Evolutionary conservation across 2,113 vertebrate species (phyloP).

Genomic region (Sardina pilchardus): DNA sequence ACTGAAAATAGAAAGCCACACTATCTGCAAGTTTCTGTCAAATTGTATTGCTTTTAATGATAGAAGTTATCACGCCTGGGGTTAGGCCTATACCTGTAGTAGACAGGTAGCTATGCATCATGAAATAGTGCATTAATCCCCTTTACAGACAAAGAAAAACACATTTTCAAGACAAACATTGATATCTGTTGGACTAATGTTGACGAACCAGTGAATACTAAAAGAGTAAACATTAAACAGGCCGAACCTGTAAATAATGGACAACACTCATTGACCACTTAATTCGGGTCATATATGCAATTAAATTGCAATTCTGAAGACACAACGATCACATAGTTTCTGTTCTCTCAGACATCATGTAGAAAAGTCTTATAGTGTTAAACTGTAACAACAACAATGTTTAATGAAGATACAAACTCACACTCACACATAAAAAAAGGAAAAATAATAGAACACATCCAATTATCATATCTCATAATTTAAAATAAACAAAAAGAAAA

Average conservation of each 20-base stretch:
- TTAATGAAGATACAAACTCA: neutral
- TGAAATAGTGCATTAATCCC: constrained; percentile 3
- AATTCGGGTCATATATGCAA: constrained; percentile 37
- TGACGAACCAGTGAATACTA: constrained; percentile 23
- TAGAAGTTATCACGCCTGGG: neutral
- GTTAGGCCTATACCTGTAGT: neutral
- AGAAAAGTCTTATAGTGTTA: neutral
- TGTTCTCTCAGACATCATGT: neutral
- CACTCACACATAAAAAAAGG: neutral
- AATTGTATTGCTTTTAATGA: constrained; percentile 9
- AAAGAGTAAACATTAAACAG: constrained; percentile 29
- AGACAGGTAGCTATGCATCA: neutral
- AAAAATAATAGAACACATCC: neutral
- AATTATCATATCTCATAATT: neutral
- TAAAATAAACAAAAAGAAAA: constrained; percentile 11
- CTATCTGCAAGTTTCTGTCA: neutral
- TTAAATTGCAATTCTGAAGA: constrained; percentile 15
- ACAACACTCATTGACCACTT: constrained; percentile 4
- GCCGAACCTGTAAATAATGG: neutral
- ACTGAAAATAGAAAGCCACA: neutral
- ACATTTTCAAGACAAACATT: neutral
- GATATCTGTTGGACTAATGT: neutral
- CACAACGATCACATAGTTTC: neutral
- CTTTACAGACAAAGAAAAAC: neutral
- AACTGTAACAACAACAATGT: neutral